A percentile compares a stretch with the other conserved stretches of the same genome.
These are phyloP conservation scores for Phthorimaea operculella DNA, from an alignment of 1,140 invertebrate species.

Conservation along the genomic window DNA sequence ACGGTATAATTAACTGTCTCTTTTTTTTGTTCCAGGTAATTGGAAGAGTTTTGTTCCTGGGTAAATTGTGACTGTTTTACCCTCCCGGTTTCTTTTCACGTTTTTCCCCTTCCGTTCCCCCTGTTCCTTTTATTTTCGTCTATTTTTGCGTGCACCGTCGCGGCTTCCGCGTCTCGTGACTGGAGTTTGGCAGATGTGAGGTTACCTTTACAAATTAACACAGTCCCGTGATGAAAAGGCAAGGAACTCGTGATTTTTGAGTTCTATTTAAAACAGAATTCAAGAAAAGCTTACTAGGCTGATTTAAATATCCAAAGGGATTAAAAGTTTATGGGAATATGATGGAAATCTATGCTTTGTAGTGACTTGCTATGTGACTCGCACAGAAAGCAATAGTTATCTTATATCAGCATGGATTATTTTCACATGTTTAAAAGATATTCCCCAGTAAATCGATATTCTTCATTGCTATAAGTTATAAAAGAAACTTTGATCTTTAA, in stretches of 20 bases:
- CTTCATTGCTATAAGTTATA: too few relatives aligned
- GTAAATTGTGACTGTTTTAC: not conserved
- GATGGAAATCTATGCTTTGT: not conserved
- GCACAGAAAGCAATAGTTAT: too few relatives aligned
- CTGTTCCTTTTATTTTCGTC: not conserved
- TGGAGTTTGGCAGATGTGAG: slow-evolving; percentile 16
- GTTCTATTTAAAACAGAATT: too few relatives aligned
- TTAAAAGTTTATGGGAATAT: not conserved
- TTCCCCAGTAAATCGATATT: too few relatives aligned
- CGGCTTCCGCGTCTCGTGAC: not conserved
- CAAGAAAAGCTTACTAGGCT: not conserved
- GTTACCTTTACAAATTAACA: not conserved
- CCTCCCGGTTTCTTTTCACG: not conserved
- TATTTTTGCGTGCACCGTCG: not conserved
- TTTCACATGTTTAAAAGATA: too few relatives aligned
- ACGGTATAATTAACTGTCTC: not conserved
- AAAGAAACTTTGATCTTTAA: too few relatives aligned
- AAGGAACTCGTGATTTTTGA: too few relatives aligned
- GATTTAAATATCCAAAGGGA: not conserved
- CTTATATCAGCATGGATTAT: too few relatives aligned
- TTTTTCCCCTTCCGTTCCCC: not conserved
- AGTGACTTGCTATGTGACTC: too few relatives aligned
- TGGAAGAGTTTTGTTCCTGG: not conserved
- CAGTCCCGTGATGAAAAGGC: too few relatives aligned
- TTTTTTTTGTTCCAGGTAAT: not conserved